Base-by-base conservation (phyloP, 2,888 invertebrate genomes). In the Cylindroiulus punctatus region DNA sequence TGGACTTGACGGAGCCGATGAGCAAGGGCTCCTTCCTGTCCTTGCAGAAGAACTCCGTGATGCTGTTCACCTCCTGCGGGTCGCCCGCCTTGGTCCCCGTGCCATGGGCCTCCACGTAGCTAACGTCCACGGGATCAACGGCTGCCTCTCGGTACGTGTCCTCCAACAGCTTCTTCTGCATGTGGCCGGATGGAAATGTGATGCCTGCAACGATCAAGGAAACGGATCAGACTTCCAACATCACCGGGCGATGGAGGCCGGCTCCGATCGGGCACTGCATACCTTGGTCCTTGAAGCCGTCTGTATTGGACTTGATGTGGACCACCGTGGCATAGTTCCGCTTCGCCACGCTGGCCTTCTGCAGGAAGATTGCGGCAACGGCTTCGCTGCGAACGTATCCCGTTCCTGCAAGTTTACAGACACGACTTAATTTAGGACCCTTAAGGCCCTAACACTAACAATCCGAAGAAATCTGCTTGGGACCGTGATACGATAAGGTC, bases 81-180 rank as follows among this genome's bases (percentile, higher is more conserved):
- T 99, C 99, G n/a, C 99, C 98, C 81, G 95, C 95, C 93, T 98
- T 98, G 14, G 99, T 99, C 87, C 99, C 99, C 30, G 99, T 99
- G 86, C 99, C 99, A 91, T 99, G 99, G 85, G 98, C 98, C 92
- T 99, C 99, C 1, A 99, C 95, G 91, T 98, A 99, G 3, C 92
- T 92, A 0, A 99, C 96, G 86, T 96, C 95, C 85, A 92, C 91
- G 5, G 99, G 98, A 89, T 95, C 94, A 86, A 99, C 91, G 0
- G 94, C 94, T 65, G 94, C 94, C 91, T 97, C 97, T 10, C 92
- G 92, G 92, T 98, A 99, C 0, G 97, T 95, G 91, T 98, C 97
- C 81, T 91, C 89, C 81, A 93, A 89, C 30, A 94, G 90, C 44
- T 89, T 88, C 92, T 93, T 91, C 95, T 98, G 90, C 95, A 94